Conservation (phyloP, 2,797 vertebrate species). For the Argya squamiceps region DNA sequence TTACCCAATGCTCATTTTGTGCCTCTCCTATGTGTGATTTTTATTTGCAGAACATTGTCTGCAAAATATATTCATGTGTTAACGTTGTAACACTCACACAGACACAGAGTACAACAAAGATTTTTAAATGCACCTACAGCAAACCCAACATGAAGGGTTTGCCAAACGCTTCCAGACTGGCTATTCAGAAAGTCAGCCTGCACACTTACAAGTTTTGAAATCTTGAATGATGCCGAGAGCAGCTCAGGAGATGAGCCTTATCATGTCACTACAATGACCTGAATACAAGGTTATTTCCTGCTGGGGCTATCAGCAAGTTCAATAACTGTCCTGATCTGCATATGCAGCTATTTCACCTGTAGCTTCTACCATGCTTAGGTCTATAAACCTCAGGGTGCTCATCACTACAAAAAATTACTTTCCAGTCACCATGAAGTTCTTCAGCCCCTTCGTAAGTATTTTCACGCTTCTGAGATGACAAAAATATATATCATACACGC, state of each 20-base stretch:
- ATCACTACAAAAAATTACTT: not conserved
- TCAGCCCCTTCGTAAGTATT: not conserved
- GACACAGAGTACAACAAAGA: not conserved
- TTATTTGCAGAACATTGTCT: not conserved
- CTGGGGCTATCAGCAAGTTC: not conserved
- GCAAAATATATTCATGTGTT: not conserved
- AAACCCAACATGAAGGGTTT: not conserved
- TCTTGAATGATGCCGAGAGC: not conserved
- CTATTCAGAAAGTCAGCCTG: not conserved
- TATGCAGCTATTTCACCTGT: not conserved
- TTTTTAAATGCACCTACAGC: not conserved
- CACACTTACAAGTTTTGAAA: not conserved
- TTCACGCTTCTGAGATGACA: constrained; percentile 16
- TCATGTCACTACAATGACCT: not conserved
- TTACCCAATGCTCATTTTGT: not conserved
- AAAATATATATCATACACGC: constrained; percentile 41
- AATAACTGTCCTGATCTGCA: not conserved
- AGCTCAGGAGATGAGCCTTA: not conserved
- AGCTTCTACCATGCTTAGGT: not conserved
- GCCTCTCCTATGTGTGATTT: not conserved
- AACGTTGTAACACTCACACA: not conserved
- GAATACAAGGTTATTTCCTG: not conserved
- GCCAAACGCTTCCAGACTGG: not conserved
- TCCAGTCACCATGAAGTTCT: not conserved
- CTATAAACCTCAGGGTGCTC: constrained; percentile 1